Percentiles rank a stretch among this genome's conserved stretches.
These are phyloP conservation scores for Anagrus nilaparvatae DNA, from an alignment of 1,140 invertebrate species.

Conservation along the genomic window DNA sequence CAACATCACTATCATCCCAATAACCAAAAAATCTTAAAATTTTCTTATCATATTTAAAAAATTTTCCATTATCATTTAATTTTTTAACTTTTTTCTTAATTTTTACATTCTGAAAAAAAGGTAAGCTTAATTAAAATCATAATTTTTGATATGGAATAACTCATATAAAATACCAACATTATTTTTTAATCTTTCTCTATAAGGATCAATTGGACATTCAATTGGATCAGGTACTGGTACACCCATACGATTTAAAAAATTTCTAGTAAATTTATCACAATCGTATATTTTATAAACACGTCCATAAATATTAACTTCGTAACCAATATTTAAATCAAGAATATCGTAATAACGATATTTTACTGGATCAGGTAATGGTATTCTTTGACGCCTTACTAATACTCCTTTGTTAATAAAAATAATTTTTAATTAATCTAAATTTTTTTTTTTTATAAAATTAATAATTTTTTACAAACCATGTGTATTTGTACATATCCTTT, in stretches of 20 bases:
- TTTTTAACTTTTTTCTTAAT: no score
- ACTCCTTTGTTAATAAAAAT: slow-evolving; percentile 45
- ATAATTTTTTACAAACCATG: no score
- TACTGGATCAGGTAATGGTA: slow-evolving; percentile 55
- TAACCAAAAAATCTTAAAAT: slow-evolving; percentile 77
- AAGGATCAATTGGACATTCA: slow-evolving; percentile 47
- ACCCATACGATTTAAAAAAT: slow-evolving; percentile 73
- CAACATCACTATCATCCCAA: slow-evolving; percentile 75
- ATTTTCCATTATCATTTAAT: slow-evolving; percentile 52
- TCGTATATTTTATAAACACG: slow-evolving; percentile 70
- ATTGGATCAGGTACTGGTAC: slow-evolving; percentile 68
- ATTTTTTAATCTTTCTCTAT: slow-evolving; percentile 36
- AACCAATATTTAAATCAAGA: slow-evolving; percentile 66
- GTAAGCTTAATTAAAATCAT: no score
- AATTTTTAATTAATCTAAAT: slow-evolving; percentile 13
- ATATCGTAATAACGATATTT: slow-evolving; percentile 65
- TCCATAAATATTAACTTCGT: slow-evolving; percentile 63
- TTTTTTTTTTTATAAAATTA: background rate
- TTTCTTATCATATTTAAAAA: slow-evolving; percentile 65
- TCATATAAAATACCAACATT: slow-evolving; percentile 26
- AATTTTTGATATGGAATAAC: slow-evolving; percentile 1
- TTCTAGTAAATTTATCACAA: slow-evolving; percentile 77
- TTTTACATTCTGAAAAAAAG: no score
- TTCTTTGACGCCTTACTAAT: slow-evolving; percentile 64
- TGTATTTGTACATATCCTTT: no score